Evolutionary conservation across 1,140 invertebrate genomes (phyloP), one percentile per base, ranked within the genome.

Genomic region (Helicorthomorpha holstii): DNA sequence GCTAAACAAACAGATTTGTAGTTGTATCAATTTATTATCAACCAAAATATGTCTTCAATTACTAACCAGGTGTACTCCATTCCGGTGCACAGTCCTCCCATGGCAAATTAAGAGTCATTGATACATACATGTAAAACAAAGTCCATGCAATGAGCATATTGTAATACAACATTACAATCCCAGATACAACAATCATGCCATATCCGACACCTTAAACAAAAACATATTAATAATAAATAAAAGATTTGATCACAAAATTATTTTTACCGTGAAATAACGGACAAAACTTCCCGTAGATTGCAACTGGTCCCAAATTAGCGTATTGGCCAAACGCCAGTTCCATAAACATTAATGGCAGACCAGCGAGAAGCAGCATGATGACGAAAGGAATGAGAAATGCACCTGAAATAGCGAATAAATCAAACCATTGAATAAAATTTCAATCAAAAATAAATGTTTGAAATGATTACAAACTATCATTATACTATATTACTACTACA

Each of bases 311-410:
- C 54, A 64, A 61, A 50, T 65, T 59, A 54, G 72, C 66, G 54
- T 63, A 72, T 54, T 73, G 71, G 1, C 71, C 71, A 27, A 73
- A 60, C 1, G 69, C 68, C 26, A 73, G 56, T 56, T 73, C 71
- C 70, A 73, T 69, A 52, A 70, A 72, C 57, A 73, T 70, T 16
- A 73, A 57, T 1, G 71, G 71, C 3, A 72, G 56, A 25, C 70
- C 71, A 23, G 68, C 67, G 49, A 72, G 64, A n/a, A 71, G 49
- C 49, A 70, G 56, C 68, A 72, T 71, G 14, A 66, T 61, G 16
- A 69, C 44, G 53, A 72, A 73, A 3, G 71, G 69, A 45, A 73
- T 65, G 16, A 73, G 60, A 56, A 73, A 73, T 47, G 69, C 71
- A 46, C 70, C 70, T 72, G 56, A 19, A 54, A 51, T 25, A 52